phyloP scores from a whole-genome alignment of 2,113 vertebrate genomes.

The Alligator sinensis region DNA sequence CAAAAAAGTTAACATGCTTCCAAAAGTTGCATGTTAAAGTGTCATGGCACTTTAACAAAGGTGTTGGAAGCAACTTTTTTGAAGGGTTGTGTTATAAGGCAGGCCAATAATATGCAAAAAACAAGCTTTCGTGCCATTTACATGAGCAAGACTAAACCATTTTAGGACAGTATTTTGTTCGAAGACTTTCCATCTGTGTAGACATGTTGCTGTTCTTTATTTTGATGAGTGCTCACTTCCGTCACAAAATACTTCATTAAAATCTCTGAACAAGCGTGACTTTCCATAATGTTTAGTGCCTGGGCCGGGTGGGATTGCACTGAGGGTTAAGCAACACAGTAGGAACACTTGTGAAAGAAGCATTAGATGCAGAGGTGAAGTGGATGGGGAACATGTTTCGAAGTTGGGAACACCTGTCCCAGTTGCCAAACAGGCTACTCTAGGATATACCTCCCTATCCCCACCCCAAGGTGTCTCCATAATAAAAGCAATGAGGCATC shows the following conservation, averaged over 20 bases:
- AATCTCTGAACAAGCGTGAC: neutral
- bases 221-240: neutral
- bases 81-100: too few relatives aligned
- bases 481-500: neutral
- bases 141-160: neutral
- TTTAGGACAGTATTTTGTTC: neutral
- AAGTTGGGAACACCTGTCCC: rapidly evolving
- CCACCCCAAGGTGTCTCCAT: neutral
- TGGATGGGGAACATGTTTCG: neutral
- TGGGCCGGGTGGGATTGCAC: neutral
- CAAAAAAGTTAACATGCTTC: too few relatives aligned
- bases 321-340: neutral
- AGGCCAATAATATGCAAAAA: too few relatives aligned
- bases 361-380: neutral
- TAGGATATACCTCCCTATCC: neutral
- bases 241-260: neutral
- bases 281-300: neutral
- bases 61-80: neutral
- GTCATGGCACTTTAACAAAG: neutral
- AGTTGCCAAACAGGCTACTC: neutral
- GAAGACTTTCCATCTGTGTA: neutral
- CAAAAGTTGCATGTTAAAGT: too few relatives aligned
- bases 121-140: neutral
- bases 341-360: neutral
- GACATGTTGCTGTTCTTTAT: neutral